phyloP scores from a whole-genome alignment of 2,888 invertebrate species.

The Aphidius colemani region DNA sequence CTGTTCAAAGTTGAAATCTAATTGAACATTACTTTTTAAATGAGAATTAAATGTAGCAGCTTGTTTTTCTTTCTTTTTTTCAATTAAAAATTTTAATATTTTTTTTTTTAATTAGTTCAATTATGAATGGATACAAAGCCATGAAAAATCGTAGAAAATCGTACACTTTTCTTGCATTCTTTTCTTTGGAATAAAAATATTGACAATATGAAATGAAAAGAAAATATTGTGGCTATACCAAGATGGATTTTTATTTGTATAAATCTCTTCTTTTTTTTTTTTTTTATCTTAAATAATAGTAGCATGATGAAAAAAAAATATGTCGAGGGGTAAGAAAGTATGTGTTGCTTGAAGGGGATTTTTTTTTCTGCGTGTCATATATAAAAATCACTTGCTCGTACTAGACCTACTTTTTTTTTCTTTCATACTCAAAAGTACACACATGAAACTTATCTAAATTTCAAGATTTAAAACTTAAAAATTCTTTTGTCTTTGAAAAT shows the following conservation, averaged over 20 bases:
- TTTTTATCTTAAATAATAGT: slow-evolving; percentile 1
- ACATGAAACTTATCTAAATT: too few species aligned
- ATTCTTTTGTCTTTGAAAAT: too few species aligned
- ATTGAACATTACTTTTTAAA: slow-evolving; percentile 16
- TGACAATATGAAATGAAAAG: not conserved
- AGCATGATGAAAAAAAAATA: slow-evolving; percentile 3
- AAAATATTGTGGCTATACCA: not conserved
- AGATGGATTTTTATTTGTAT: not conserved
- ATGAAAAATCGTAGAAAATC: too few species aligned
- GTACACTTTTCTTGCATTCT: not conserved
- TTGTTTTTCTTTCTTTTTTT: not conserved
- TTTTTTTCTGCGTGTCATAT: not conserved
- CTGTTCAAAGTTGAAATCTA: slow-evolving; percentile 23
- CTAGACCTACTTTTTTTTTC: slow-evolving; percentile 6
- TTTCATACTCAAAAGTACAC: too few species aligned
- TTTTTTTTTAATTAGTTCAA: not conserved
- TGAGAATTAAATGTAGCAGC: slow-evolving; percentile 12
- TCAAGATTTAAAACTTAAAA: too few species aligned
- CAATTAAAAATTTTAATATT: not conserved
- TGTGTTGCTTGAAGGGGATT: not conserved
- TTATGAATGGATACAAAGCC: too few species aligned
- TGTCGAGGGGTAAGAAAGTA: slow-evolving; percentile 19
- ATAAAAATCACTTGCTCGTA: slow-evolving; percentile 24
- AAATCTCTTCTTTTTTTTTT: slow-evolving; percentile 9
- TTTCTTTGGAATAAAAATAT: not conserved